phyloP scores from a whole-genome alignment of 2,113 vertebrate species.

The Lepidothrix coronata region DNA sequence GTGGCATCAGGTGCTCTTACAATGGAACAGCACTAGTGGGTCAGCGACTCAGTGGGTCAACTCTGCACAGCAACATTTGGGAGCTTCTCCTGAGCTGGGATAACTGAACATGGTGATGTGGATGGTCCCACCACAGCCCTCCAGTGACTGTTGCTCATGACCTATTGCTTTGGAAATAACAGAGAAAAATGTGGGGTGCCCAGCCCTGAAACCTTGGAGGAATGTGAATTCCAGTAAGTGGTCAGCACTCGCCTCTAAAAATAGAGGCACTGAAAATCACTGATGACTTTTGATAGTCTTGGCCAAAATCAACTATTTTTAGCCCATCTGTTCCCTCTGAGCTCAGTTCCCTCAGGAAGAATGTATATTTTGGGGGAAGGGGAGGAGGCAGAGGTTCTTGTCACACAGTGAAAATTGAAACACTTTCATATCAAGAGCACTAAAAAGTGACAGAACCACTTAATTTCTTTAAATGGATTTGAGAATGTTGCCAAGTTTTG shows the following conservation, averaged over 20 bases:
- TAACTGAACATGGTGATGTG: not conserved
- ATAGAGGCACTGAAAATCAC: conserved; percentile 50
- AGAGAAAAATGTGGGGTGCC: not conserved
- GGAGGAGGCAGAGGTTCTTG: conserved; percentile 24
- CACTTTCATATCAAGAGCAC: conserved; percentile 50
- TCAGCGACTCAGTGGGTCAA: not conserved
- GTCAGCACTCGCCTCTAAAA: conserved; percentile 51
- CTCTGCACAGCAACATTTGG: fast-evolving
- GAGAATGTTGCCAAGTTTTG: conserved; percentile 54
- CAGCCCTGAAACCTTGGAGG: not conserved
- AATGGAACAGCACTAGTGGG: not conserved
- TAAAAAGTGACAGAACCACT: conserved; percentile 62
- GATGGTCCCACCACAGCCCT: not conserved
- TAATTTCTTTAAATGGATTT: conserved; percentile 62
- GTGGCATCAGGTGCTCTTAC: not conserved
- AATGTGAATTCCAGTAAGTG: conserved; percentile 44
- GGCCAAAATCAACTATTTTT: conserved; percentile 62
- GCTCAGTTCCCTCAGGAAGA: conserved; percentile 39
- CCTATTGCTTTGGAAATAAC: not conserved
- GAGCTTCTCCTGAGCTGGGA: not conserved
- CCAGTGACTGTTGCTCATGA: not conserved
- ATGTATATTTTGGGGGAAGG: conserved; percentile 35
- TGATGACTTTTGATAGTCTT: conserved; percentile 35
- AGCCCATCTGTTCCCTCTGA: conserved; percentile 39
- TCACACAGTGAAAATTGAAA: conserved; percentile 32